These are phyloP conservation scores for Andinoacara biseriatus DNA, from an alignment of 2,113 vertebrate species.

Conservation along the genomic window DNA sequence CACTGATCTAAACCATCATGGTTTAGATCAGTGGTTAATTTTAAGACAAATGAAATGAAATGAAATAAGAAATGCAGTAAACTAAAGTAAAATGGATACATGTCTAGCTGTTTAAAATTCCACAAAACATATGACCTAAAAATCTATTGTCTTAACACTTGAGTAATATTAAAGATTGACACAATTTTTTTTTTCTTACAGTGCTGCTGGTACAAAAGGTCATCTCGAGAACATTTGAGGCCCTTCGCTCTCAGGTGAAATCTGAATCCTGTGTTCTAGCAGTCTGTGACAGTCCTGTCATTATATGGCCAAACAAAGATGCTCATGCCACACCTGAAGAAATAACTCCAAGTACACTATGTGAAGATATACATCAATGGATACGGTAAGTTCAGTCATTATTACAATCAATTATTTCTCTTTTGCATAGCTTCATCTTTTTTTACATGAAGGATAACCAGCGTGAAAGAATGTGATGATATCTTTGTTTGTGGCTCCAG, in stretches of 20 bases:
- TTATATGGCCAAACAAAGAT: slow-evolving; percentile 90
- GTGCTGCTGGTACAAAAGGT: slow-evolving; percentile 78
- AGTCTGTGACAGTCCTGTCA: slow-evolving; percentile 84
- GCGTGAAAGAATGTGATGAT: neutral
- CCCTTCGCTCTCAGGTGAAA: slow-evolving; percentile 83
- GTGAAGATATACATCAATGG: slow-evolving; percentile 82
- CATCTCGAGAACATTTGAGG: slow-evolving; percentile 83
- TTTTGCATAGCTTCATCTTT: neutral
- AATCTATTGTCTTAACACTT: neutral
- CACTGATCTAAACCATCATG: too few species aligned
- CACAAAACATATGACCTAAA: neutral
- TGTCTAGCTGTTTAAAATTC: neutral
- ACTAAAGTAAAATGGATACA: neutral
- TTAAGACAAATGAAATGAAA: too few species aligned
- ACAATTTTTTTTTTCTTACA: slow-evolving; percentile 63
- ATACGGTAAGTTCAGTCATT: slow-evolving; percentile 82
- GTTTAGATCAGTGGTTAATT: too few species aligned
- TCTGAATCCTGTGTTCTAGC: slow-evolving; percentile 86
- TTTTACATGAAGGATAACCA: neutral
- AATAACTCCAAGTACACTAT: slow-evolving; percentile 79
- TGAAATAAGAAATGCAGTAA: neutral
- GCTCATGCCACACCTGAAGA: slow-evolving; percentile 73
- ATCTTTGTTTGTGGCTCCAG: neutral
- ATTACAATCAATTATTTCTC: neutral
- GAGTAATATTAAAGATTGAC: neutral